Conservation (phyloP, 1,140 invertebrate species). For the Ctenoplectra terminalis region DNA sequence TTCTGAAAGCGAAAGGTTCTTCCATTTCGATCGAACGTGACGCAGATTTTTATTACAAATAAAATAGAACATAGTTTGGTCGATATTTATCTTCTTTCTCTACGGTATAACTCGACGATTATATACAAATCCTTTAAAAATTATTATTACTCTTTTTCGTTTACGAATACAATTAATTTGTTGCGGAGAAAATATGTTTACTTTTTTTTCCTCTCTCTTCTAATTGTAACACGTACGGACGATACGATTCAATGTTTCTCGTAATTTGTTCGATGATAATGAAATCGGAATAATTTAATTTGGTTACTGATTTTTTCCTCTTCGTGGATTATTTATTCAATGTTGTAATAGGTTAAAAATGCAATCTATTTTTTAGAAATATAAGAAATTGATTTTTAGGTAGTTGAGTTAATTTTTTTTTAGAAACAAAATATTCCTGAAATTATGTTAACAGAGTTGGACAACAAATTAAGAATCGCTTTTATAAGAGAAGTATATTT, state of each 20-base stretch:
- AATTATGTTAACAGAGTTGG: neutral
- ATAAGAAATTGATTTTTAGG: neutral
- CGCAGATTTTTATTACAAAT: conserved; percentile 37
- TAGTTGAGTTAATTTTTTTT: too few relatives aligned
- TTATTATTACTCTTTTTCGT: neutral
- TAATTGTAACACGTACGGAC: neutral
- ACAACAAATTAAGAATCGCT: neutral
- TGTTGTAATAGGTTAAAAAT: neutral
- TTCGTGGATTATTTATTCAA: too few relatives aligned
- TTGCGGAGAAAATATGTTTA: too few relatives aligned
- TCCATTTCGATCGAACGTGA: neutral
- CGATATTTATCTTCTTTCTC: conserved; percentile 9
- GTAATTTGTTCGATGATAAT: neutral
- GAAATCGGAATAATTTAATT: neutral
- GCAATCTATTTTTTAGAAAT: neutral
- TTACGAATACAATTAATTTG: conserved; percentile 34
- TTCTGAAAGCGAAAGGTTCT: neutral
- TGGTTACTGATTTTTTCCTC: too few relatives aligned
- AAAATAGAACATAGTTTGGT: neutral
- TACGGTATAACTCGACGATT: conserved; percentile 26
- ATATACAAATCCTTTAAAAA: conserved; percentile 41
- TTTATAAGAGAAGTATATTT: neutral
- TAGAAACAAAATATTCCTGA: neutral
- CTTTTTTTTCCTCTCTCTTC: neutral
- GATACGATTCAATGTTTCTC: neutral